Evolutionary conservation across 2,797 vertebrate genomes (phyloP).

Genomic region (Paramormyrops hopkinsi): DNA sequence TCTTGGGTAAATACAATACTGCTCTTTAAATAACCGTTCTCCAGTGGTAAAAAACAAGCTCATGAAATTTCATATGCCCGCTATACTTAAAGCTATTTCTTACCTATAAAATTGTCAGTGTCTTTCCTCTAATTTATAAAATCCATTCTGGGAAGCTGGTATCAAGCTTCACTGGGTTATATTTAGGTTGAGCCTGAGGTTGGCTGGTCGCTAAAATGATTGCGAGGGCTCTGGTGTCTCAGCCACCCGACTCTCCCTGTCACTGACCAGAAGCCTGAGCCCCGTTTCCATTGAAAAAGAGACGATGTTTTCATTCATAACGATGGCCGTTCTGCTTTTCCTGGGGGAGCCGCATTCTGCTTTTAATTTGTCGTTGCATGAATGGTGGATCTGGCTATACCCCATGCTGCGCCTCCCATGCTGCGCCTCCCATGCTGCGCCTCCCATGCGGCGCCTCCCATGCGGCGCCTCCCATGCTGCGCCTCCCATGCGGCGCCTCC

Average conservation of each 20-base stretch:
- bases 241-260: not conserved
- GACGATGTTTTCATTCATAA: not conserved
- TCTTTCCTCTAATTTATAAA: not conserved
- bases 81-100: conserved; percentile 13
- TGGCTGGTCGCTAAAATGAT: not conserved
- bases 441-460: too few relatives aligned
- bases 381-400: not conserved
- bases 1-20: conserved; percentile 14
- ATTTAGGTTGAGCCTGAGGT: not conserved
- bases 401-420: not conserved
- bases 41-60: conserved; percentile 2
- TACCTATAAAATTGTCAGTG: conserved; percentile 16
- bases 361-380: not conserved
- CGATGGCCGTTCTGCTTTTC: not conserved
- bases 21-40: conserved; percentile 11
- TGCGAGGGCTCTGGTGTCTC: not conserved
- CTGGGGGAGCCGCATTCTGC: not conserved
- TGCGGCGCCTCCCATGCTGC: too few relatives aligned
- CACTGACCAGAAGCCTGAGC: not conserved
- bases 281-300: not conserved
- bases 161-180: not conserved
- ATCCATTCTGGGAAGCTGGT: not conserved
- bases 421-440: not conserved
- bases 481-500: not conserved
- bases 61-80: conserved; percentile 13